Conservation (phyloP, 2,113 vertebrate genomes). For the Dicrurus megarhynchus region DNA sequence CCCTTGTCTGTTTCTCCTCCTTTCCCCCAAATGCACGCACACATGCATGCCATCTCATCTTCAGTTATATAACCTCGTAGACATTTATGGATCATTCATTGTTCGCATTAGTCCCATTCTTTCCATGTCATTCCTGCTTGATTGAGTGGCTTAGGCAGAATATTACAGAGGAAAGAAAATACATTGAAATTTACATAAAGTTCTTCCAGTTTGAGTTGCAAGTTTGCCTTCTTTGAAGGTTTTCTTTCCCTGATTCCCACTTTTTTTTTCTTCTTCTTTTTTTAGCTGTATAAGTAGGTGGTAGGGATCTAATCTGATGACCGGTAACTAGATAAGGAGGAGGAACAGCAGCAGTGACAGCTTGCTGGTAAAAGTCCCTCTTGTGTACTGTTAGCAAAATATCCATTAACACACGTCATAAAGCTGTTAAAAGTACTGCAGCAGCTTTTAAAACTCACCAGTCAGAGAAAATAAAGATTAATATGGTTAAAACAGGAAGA, state of each 20-base stretch:
- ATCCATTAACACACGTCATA: not conserved
- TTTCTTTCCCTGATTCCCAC: not conserved
- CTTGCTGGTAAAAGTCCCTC: not conserved
- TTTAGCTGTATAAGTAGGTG: not conserved
- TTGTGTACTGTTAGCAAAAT: not conserved
- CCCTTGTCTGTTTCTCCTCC: not conserved
- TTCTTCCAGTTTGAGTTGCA: not conserved
- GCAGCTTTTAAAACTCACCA: not conserved
- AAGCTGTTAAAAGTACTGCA: not conserved
- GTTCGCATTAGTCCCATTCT: not conserved
- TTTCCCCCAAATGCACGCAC: not conserved
- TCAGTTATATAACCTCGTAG: conserved; percentile 28
- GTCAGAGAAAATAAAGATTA: not conserved
- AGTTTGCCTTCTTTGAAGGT: not conserved
- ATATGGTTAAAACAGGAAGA: not conserved
- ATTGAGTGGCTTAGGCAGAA: not conserved
- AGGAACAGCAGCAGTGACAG: not conserved
- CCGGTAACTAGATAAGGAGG: not conserved
- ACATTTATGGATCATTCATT: conserved; percentile 42
- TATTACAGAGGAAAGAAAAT: not conserved
- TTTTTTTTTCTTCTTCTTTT: not conserved
- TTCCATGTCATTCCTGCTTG: not conserved
- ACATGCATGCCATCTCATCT: not conserved
- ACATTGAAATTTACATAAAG: not conserved
- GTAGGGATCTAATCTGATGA: not conserved